Percentiles rank a stretch among this genome's conserved stretches.
Evolutionary conservation across 2,113 vertebrate genomes (phyloP).

Genomic region (Phyllopteryx taeniolatus): DNA sequence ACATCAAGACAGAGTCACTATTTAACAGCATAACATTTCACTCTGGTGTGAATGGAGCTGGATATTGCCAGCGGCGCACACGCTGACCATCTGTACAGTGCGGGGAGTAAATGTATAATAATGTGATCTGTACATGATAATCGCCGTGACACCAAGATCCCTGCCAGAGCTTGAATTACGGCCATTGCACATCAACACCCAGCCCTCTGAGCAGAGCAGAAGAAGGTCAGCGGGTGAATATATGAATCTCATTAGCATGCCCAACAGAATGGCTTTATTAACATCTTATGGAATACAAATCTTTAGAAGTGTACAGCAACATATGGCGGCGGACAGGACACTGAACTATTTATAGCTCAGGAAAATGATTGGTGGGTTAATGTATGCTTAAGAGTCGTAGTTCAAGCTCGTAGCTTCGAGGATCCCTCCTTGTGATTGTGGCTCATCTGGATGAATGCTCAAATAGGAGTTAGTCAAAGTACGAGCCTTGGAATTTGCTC

Average conservation of each 20-base stretch:
- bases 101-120: conserved; percentile 26
- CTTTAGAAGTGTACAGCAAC: neutral
- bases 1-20: neutral
- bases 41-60: neutral
- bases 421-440: too few relatives aligned
- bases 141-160: conserved; percentile 16
- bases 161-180: conserved; percentile 26
- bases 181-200: conserved; percentile 5
- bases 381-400: neutral
- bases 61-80: neutral
- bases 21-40: neutral
- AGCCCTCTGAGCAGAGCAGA: conserved; percentile 2
- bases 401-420: neutral
- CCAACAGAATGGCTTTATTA: conserved; percentile 13
- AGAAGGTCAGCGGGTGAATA: conserved; percentile 44
- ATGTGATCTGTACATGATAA: conserved; percentile 21
- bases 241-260: conserved; percentile 36
- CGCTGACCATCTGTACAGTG: conserved; percentile 16
- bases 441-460: neutral
- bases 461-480: neutral
- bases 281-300: conserved; percentile 11
- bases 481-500: neutral
- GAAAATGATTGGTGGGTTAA: neutral
- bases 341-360: neutral
- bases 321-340: neutral